These are phyloP conservation scores for Actinostola sp. DNA, from an alignment of 92 coral and sea anemone genomes.

Conservation along the genomic window DNA sequence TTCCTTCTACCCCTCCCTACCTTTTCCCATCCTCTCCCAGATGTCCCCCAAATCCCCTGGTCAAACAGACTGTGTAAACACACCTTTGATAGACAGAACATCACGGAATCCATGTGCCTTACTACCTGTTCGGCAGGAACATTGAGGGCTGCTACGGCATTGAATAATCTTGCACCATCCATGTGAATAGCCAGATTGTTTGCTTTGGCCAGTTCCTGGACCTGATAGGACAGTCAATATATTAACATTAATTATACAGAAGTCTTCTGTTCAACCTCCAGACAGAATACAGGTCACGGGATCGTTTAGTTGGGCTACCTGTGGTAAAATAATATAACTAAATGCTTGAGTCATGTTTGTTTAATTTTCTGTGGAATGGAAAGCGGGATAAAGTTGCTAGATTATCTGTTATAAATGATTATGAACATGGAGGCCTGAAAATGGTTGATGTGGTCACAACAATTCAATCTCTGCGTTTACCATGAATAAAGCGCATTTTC, in stretches of 20 bases:
- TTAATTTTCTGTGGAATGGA: constrained; percentile 51
- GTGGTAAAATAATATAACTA: neutral
- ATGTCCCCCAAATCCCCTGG: no score
- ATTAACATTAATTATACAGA: neutral
- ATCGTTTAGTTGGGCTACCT: no score
- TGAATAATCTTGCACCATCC: constrained; percentile 88
- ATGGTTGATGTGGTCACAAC: constrained; percentile 44
- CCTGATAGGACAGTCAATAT: constrained; percentile 32
- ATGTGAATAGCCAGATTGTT: constrained; percentile 64
- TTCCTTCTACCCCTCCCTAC: no score
- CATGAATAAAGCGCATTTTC: constrained; percentile 32
- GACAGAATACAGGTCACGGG: no score
- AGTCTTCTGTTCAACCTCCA: neutral
- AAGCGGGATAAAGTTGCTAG: constrained; percentile 53
- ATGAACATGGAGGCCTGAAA: constrained; percentile 38
- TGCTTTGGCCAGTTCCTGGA: constrained; percentile 63
- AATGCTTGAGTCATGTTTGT: constrained; percentile 8
- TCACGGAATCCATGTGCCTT: constrained; percentile 79
- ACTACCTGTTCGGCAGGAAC: constrained; percentile 60
- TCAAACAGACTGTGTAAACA: no score
- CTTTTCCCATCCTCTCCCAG: no score
- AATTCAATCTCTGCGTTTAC: constrained; percentile 21
- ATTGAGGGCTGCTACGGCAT: constrained; percentile 76
- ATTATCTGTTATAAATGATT: constrained; percentile 23
- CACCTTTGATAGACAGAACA: constrained; percentile 87